Evolutionary conservation across 2,797 vertebrate species (phyloP), one percentile per base, ranked within the genome.

Genomic region (Tamandua tetradactyla): DNA sequence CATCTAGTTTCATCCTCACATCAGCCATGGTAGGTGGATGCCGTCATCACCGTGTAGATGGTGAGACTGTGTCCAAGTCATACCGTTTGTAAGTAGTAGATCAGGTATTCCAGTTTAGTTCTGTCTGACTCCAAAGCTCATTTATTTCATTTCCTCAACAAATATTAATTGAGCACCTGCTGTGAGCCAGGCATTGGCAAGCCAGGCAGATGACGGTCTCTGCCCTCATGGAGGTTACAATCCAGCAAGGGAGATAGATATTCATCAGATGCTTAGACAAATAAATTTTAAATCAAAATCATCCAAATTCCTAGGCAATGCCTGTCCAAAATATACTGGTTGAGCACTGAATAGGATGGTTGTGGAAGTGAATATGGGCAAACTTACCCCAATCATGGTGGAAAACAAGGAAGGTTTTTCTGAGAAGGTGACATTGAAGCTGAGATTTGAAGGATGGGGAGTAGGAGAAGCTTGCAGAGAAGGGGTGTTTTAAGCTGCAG

Each of bases 131-230:
- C 62, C 32, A 85, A 76, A 83, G 55, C 13, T 83, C 71, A 42
- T 57, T 72, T 81, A 64, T 81, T 49, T 76, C 14, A 79, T 80
- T 78, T 90, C 85, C 80, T 87, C 85, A 87, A 79, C 47, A 55
- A 72, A 81, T 35, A 66, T 42, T 83, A 66, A 61, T 40, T 75
- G 42, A 91, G 40, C 44, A 44, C 42, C 84, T 69, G 13, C 55
- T 75, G 20, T 61, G 64, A 64, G 35, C 68, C 47, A 66, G 49
- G 35, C 22, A 42, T 23, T 62, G 35, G 15, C 47, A 64, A 94
- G 86, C 44, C 75, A 59, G 35, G 47, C n/a, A 42, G 35, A 57
- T 14, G 18, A 37, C 55, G 49, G 22, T 30, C 20, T 25, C 15
- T 74, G 64, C 59, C 64, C 35, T 3, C 12, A 6, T 52, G n/a